These are phyloP conservation scores for Ephialtes manifestator DNA, from an alignment of 2,888 invertebrate species.

Conservation along the genomic window DNA sequence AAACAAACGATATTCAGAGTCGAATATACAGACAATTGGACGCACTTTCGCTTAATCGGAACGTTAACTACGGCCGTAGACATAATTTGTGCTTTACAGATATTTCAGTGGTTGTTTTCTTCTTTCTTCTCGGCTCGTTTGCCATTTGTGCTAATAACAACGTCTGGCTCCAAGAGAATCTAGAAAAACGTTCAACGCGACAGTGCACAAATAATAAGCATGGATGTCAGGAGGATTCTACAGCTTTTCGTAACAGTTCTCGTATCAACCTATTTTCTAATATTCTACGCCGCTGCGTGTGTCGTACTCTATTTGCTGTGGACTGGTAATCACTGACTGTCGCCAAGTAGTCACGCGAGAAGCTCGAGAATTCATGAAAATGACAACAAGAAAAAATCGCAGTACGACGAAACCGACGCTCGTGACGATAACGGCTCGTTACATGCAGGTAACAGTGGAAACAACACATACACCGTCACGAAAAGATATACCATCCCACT, in stretches of 20 bases:
- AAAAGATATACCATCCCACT: not conserved
- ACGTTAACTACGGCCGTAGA: not conserved
- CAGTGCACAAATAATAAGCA: constrained; percentile 54
- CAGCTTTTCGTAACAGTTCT: constrained; percentile 80
- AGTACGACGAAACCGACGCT: constrained; percentile 20
- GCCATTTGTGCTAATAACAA: constrained; percentile 51
- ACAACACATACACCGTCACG: not conserved
- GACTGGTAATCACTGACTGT: constrained; percentile 73
- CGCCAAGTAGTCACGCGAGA: constrained; percentile 30
- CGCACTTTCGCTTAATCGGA: constrained; percentile 9
- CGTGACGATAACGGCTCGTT: constrained; percentile 48
- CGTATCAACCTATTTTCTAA: constrained; percentile 81
- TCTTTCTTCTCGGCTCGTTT: constrained; percentile 40
- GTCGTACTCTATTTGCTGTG: constrained; percentile 80
- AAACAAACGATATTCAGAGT: not conserved
- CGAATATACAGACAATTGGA: not conserved
- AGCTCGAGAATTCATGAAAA: not conserved
- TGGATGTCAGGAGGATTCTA: constrained; percentile 77
- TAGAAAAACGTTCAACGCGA: not conserved
- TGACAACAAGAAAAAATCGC: constrained; percentile 19
- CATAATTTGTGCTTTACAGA: not conserved
- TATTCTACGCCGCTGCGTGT: constrained; percentile 79
- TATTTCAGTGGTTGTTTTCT: not conserved
- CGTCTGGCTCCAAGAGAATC: constrained; percentile 21
- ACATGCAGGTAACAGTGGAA: constrained; percentile 7